A percentile compares a stretch with the other conserved stretches of the same genome.
Conservation (phyloP, 2,888 invertebrate species). For the Trachelus troglodyta region DNA sequence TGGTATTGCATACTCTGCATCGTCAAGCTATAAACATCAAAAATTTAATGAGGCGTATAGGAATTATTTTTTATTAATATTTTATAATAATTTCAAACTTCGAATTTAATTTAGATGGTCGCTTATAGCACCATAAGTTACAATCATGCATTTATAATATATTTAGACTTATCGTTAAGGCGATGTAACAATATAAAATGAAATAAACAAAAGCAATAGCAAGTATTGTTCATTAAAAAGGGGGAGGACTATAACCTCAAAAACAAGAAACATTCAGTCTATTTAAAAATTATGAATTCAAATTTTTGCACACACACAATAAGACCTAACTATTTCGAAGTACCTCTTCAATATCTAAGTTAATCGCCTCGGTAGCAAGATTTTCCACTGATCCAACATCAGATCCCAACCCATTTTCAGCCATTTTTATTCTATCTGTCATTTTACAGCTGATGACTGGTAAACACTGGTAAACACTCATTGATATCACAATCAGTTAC, state of each 20-base stretch:
- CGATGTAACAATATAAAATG: neutral
- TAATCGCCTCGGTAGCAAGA: slow-evolving; percentile 70
- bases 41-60: slow-evolving; percentile 9
- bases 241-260: neutral
- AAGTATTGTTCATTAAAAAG: neutral
- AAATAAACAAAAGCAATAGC: neutral
- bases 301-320: neutral
- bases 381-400: slow-evolving; percentile 78
- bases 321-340: slow-evolving; percentile 5
- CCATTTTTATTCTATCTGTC: slow-evolving; percentile 56
- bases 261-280: neutral
- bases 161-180: neutral
- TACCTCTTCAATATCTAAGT: slow-evolving; percentile 79
- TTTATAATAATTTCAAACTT: neutral
- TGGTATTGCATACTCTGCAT: slow-evolving; percentile 84
- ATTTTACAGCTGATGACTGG: slow-evolving; percentile 31
- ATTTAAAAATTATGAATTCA: neutral
- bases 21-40: slow-evolving; percentile 75
- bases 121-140: neutral
- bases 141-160: neutral
- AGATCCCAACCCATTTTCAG: slow-evolving; percentile 69
- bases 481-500: neutral
- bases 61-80: neutral
- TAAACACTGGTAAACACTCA: slow-evolving; percentile 2
- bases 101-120: neutral